Evolutionary conservation across 1,140 invertebrate genomes (phyloP).

Genomic region (Ctenoplectra terminalis): DNA sequence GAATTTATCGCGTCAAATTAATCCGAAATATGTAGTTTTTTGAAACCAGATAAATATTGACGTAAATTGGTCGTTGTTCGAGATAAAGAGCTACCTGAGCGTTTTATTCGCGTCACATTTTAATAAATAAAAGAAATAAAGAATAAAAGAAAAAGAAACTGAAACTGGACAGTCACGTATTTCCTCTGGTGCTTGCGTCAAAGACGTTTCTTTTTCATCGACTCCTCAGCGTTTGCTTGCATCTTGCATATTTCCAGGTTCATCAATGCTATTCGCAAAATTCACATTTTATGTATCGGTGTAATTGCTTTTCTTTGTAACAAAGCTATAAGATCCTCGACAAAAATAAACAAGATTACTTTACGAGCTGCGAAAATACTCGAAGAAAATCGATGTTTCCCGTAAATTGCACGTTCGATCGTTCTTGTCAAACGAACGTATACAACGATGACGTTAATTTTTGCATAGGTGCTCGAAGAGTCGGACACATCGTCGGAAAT

Average conservation of each 20-base stretch:
- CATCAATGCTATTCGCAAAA: background rate
- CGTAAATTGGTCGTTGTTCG: background rate
- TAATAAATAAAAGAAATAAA: background rate
- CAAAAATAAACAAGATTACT: conserved; percentile 11
- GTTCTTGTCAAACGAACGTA: background rate
- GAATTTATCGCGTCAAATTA: too few species aligned
- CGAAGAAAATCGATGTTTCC: background rate
- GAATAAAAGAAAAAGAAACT: too few species aligned
- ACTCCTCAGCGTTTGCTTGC: background rate
- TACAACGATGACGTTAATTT: conserved; percentile 48
- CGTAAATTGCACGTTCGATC: background rate
- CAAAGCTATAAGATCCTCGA: background rate
- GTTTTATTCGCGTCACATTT: background rate
- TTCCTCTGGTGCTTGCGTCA: conserved; percentile 1
- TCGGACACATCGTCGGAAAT: conserved; percentile 85
- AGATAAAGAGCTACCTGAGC: background rate
- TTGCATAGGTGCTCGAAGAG: conserved; percentile 83
- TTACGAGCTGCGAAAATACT: background rate
- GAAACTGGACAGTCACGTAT: background rate
- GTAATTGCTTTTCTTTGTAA: background rate
- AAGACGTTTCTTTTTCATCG: background rate
- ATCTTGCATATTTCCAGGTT: background rate
- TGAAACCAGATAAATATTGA: background rate
- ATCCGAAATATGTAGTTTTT: background rate
- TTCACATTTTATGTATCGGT: background rate